These are phyloP conservation scores for Eurytoma californica DNA, from an alignment of 2,888 invertebrate species.

Conservation along the genomic window DNA sequence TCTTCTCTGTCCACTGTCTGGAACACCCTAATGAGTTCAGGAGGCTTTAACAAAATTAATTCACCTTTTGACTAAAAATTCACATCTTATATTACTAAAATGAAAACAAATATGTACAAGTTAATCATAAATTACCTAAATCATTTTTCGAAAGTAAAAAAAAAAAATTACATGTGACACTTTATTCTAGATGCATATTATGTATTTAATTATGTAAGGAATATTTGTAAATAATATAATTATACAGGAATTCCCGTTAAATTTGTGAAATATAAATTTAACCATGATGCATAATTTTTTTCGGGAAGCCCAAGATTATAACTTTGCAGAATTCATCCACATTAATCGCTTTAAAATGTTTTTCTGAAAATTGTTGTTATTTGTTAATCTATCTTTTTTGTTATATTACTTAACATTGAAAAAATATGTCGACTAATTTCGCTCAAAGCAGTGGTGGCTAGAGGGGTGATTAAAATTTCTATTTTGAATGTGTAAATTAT, in stretches of 20 bases:
- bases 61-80: constrained; percentile 33
- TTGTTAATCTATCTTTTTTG: constrained; percentile 20
- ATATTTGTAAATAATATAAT: constrained; percentile 34
- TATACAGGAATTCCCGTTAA: constrained; percentile 6
- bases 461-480: constrained; percentile 22
- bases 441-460: constrained; percentile 21
- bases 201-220: constrained; percentile 33
- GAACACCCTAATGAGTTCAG: constrained; percentile 74
- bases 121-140: constrained; percentile 27
- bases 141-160: neutral
- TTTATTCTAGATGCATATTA: neutral
- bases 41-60: constrained; percentile 61
- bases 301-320: constrained; percentile 22
- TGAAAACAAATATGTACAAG: constrained; percentile 27
- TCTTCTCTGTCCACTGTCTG: constrained; percentile 70
- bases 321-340: constrained; percentile 31
- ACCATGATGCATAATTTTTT: constrained; percentile 42
- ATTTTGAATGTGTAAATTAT: constrained; percentile 31
- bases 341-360: constrained; percentile 29
- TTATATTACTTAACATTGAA: constrained; percentile 27
- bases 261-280: constrained; percentile 12
- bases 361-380: constrained; percentile 28
- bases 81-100: constrained; percentile 8
- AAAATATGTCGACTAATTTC: constrained; percentile 27
- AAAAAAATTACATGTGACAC: neutral